Base-by-base conservation (phyloP, 2,113 vertebrate genomes). In the Cettia cetti region DNA sequence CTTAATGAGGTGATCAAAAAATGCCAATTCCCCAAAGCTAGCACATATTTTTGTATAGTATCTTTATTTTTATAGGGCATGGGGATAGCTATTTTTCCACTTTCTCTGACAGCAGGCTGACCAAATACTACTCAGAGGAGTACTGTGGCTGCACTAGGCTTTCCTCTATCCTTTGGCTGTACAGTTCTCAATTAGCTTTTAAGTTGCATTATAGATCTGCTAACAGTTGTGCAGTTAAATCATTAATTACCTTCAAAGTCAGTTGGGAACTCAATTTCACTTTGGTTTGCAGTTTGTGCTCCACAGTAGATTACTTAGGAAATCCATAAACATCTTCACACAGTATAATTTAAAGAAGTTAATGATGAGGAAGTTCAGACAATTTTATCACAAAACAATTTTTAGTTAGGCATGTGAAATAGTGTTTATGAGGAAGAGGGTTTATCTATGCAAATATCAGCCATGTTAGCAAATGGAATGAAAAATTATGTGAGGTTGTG, bases 181-280 rank as follows among this genome's bases (percentile, higher is more conserved):
- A 95, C 84, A 64, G 81, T 91, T 97, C 95, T 96, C 97, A 95
- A 96, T 97, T 97, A 97, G 96, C 96, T 97, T 97, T 97, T 96
- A 97, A 96, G 97, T 95, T 94, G 54, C 94, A 95, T 94, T 97
- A 97, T 96, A 96, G 96, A 97, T 96, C 95, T 89, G 68, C 95
- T 96, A 97, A 90, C 93, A 96, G 96, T 97, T 97, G 96, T 91
- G 95, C 93, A 96, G 95, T 96, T 97, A 97, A 97, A 97, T 97
- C 96, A 97, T 97, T 97, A 97, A 97, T 97, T 97, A 96, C 96
- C 82, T 95, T 96, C 89, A 42, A 87, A 94, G 95, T 96, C 97
- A 91, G 69, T 9, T 96, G 96, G 97, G 97, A 97, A 96, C 95
- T 94, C 95, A 96, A 78, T 97, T 97, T 97, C 94, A 96, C 95